Percentiles rank a stretch among this genome's conserved stretches.
Evolutionary conservation across 23 tunicate genomes (phyloP).

Genomic region (Phallusia fumigata): DNA sequence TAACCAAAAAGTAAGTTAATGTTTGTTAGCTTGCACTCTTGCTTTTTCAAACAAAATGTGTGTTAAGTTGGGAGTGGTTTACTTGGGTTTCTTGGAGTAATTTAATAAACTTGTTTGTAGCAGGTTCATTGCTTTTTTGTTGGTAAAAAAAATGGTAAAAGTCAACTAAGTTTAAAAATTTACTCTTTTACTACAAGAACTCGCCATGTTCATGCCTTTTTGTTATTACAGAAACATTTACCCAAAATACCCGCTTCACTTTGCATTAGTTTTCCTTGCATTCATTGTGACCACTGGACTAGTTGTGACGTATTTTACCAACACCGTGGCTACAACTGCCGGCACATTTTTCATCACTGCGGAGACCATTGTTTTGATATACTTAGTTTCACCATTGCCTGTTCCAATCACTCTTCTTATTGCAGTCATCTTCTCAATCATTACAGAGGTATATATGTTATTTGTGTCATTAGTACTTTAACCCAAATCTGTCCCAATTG

Average conservation of each 20-base stretch:
- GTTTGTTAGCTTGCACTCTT: too few species aligned
- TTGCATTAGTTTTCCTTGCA: slow-evolving; percentile 27
- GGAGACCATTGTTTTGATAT: slow-evolving; percentile 47
- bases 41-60: too few species aligned
- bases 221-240: slow-evolving; percentile 38
- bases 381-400: slow-evolving; percentile 65
- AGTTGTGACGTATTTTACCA: slow-evolving; percentile 29
- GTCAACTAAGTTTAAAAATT: too few species aligned
- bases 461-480: too few species aligned
- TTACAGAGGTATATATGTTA: slow-evolving; percentile 60
- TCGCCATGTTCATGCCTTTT: background rate
- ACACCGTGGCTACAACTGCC: slow-evolving; percentile 18
- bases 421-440: slow-evolving; percentile 54
- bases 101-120: too few species aligned
- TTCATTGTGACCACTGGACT: slow-evolving; percentile 41
- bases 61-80: too few species aligned
- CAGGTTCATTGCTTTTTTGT: too few species aligned
- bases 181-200: too few species aligned
- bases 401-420: slow-evolving; percentile 34
- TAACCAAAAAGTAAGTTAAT: slow-evolving; percentile 22
- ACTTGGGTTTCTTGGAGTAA: too few species aligned
- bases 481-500: too few species aligned
- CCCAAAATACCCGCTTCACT: slow-evolving; percentile 19
- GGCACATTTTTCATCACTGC: slow-evolving; percentile 55
- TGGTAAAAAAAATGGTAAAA: too few species aligned